Conservation (phyloP, 2,113 vertebrate species). For the Vulpes vulpes region DNA sequence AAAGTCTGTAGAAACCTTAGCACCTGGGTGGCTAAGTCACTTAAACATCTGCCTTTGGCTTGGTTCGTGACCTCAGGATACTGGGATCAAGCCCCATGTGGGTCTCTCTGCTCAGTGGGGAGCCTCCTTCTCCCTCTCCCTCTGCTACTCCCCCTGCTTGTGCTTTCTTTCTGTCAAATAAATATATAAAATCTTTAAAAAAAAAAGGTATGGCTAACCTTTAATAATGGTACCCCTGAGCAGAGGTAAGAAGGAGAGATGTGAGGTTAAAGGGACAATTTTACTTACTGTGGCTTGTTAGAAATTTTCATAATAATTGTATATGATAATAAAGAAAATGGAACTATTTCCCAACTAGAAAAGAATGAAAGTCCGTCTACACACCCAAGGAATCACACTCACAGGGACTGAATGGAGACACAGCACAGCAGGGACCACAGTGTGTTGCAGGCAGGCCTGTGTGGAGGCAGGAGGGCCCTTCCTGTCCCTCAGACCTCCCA, state of each 20-base stretch:
- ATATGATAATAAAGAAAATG: neutral
- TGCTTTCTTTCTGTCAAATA: too few species aligned
- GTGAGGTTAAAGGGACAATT: neutral
- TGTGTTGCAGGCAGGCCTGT: neutral
- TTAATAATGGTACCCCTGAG: neutral
- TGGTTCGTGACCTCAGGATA: too few species aligned
- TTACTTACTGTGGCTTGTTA: neutral
- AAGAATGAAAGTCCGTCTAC: neutral
- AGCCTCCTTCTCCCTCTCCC: too few species aligned
- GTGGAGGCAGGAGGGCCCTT: fast-evolving
- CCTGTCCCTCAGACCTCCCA: neutral
- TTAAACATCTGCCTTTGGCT: too few species aligned
- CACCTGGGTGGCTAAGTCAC: too few species aligned
- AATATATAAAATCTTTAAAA: too few species aligned
- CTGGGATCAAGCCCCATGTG: too few species aligned
- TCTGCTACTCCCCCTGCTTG: too few species aligned
- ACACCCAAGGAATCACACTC: neutral
- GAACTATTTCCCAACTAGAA: neutral
- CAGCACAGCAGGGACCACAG: fast-evolving
- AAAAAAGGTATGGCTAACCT: neutral
- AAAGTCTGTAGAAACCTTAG: neutral
- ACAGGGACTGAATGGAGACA: neutral
- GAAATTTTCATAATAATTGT: neutral
- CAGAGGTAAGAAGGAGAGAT: neutral
- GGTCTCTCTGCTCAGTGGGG: too few species aligned